phyloP scores from a whole-genome alignment of 2,797 vertebrate genomes.

The Sebastes itinus region DNA sequence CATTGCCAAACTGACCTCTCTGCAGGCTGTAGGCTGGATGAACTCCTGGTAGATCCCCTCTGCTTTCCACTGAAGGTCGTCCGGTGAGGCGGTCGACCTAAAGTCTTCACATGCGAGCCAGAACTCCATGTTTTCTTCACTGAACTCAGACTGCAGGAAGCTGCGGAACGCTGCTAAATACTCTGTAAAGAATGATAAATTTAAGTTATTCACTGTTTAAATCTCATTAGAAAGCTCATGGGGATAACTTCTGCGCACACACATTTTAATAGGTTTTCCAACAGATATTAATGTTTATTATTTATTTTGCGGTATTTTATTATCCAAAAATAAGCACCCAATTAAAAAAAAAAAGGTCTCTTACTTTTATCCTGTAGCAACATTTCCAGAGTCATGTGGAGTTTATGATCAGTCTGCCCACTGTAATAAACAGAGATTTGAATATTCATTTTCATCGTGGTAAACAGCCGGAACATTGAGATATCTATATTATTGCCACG shows the following conservation, averaged over 20 bases:
- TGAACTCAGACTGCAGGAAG: constrained; percentile 91
- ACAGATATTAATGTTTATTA: neutral
- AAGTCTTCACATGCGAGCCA: constrained; percentile 92
- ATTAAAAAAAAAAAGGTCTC: neutral
- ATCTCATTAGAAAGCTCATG: neutral
- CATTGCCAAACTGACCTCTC: constrained; percentile 82
- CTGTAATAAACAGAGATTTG: constrained; percentile 17
- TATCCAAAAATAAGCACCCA: neutral
- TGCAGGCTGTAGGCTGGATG: constrained; percentile 83
- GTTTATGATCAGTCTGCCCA: constrained; percentile 27
- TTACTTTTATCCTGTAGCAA: constrained; percentile 75
- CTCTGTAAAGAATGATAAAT: constrained; percentile 63
- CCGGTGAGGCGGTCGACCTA: constrained; percentile 77
- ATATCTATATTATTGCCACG: neutral
- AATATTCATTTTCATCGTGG: neutral
- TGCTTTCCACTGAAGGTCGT: constrained; percentile 82
- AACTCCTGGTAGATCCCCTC: constrained; percentile 88
- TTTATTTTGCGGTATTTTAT: neutral
- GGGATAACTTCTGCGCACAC: neutral
- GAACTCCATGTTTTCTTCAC: constrained; percentile 93
- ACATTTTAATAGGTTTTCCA: neutral
- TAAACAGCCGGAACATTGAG: neutral
- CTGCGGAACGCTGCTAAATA: constrained; percentile 84
- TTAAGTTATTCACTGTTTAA: neutral
- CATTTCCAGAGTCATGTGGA: constrained; percentile 53